These are phyloP conservation scores for Seira sanloemensis DNA, from an alignment of 2,888 invertebrate genomes.

Conservation along the genomic window DNA sequence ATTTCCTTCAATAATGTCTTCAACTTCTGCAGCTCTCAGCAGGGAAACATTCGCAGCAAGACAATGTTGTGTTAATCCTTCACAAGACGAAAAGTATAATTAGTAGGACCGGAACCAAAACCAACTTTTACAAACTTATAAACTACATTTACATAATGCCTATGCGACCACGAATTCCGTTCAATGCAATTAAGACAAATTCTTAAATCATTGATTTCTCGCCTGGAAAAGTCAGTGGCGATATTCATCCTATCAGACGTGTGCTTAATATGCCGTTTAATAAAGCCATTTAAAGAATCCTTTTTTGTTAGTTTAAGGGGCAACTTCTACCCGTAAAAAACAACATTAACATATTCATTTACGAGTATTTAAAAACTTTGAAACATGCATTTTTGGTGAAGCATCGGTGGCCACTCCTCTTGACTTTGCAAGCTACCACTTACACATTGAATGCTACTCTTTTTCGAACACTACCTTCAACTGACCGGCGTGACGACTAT, in stretches of 20 bases:
- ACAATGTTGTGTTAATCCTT: slow-evolving; percentile 88
- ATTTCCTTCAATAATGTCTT: slow-evolving; percentile 97
- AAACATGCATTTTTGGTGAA: no score
- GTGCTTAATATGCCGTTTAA: not conserved
- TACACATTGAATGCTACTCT: no score
- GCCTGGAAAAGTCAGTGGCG: not conserved
- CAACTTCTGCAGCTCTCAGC: slow-evolving; percentile 93
- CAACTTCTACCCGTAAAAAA: no score
- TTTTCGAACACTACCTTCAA: not conserved
- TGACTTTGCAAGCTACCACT: no score
- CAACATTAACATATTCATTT: no score
- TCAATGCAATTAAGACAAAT: not conserved
- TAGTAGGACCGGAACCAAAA: not conserved
- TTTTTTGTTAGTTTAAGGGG: no score
- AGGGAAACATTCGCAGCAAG: slow-evolving; percentile 97
- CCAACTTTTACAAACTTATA: no score
- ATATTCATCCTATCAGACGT: not conserved
- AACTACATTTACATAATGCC: no score
- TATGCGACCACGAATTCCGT: no score
- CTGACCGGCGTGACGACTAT: not conserved
- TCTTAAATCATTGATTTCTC: not conserved
- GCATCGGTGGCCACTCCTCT: no score
- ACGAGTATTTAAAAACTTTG: no score
- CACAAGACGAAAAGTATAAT: not conserved
- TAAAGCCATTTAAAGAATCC: no score